Base-by-base conservation (phyloP, 64 coral and sea anemone species). In the Catalaphyllia jardinei region DNA sequence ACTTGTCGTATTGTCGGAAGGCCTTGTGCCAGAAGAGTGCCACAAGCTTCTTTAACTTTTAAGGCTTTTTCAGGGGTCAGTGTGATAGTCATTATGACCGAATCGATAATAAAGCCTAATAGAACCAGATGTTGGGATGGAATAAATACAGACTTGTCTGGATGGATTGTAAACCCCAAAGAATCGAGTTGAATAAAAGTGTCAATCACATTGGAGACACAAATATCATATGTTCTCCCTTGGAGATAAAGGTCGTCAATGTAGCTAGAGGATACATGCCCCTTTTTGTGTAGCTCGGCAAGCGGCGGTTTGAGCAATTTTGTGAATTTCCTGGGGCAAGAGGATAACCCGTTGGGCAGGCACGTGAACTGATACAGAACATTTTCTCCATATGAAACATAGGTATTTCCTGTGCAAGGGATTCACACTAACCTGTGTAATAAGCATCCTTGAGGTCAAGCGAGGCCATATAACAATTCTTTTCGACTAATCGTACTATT, bases 21-120 rank as follows among this genome's bases (percentile, higher is more conserved):
- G 30, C 52, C n/a, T n/a, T n/a, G n/a, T n/a, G n/a, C n/a, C n/a
- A n/a, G n/a, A n/a, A n/a, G n/a, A n/a, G n/a, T n/a, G n/a, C n/a
- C n/a, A n/a, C n/a, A n/a, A n/a, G n/a, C n/a, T 88, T 35, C 42
- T 74, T 33, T 31, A 57, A 55, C 18, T 52, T 18, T 25, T 25
- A 55, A 27, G 73, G 67, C 71, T n/a, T 91, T 91, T 60, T 91
- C 79, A n/a, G 24, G 31, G 29, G 89, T 91, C 20, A 91, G 67
- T 33, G 67, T 73, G 29, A 91, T 83, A 20, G 79, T 75, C 79
- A 91, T 91, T 31, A 24, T 71, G 19, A 84, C 79, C 31, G 89
- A 91, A 35, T 91, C 54, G 28, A 83, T 83, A 73, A 72, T 52
- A 84, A 91, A 91, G 19, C 89, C 89, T 35, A 35, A 35, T 35